These are phyloP conservation scores for Ditylenchus dipsaci DNA, from an alignment of 1,140 invertebrate genomes.

Conservation along the genomic window DNA sequence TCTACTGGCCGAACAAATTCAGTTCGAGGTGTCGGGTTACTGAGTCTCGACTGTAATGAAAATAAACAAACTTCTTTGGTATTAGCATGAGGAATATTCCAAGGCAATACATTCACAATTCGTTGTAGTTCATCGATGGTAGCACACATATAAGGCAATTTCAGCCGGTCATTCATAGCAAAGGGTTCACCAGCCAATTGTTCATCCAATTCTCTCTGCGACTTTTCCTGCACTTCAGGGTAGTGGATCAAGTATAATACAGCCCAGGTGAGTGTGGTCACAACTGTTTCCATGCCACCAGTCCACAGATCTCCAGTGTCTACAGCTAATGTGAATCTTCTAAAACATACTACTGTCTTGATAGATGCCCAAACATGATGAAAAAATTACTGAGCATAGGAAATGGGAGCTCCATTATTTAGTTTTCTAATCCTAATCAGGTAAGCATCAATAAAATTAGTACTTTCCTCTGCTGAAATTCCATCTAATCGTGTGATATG, in stretches of 20 bases:
- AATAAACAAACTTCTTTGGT: conserved; percentile 8
- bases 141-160: conserved; percentile 39
- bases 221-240: conserved; percentile 41
- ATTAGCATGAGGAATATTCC: conserved; percentile 38
- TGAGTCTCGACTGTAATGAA: too few species aligned
- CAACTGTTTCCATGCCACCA: conserved; percentile 45
- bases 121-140: conserved; percentile 43
- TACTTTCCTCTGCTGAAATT: neutral
- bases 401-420: conserved; percentile 4
- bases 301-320: conserved; percentile 45
- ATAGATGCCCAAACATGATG: neutral
- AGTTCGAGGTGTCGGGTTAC: too few species aligned
- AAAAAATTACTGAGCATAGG: neutral
- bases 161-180: neutral
- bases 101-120: conserved; percentile 44
- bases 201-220: conserved; percentile 30
- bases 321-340: conserved; percentile 35
- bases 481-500: conserved; percentile 20
- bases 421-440: conserved; percentile 19
- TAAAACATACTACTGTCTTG: conserved; percentile 16
- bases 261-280: conserved; percentile 42
- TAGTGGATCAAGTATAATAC: conserved; percentile 47
- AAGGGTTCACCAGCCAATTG: neutral
- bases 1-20: too few species aligned
- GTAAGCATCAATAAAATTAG: conserved; percentile 48